Evolutionary conservation across 2,113 vertebrate genomes (phyloP), one percentile per base, ranked within the genome.

Genomic region (Centrocercus urophasianus): DNA sequence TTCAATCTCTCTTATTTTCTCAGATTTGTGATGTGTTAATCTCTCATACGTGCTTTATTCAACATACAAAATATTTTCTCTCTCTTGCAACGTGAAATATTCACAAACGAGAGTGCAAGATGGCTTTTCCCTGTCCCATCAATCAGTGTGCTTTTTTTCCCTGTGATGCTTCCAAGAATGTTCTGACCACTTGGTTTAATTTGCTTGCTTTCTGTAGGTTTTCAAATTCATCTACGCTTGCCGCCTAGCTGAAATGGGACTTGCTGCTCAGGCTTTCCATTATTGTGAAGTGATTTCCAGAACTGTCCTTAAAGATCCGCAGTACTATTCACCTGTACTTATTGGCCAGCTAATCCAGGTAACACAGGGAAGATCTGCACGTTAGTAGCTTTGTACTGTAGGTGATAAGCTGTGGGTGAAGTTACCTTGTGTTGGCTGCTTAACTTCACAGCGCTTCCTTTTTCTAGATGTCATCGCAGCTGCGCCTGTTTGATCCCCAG

Each of bases 191-290:
- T 61, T 43, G 12, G 2, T 88, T 93, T 57, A 2, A 66, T 63
- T 42, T 87, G 28, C 70, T 91, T 85, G 32, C 15, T 42, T 70
- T 66, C 27, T 17, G 2, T 94, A 99, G 99, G 99, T 99, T 85
- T 99, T 99, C 90, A 99, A 99, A 84, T 99, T 99, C 97, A 98
- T 99, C 96, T 99, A 99, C 57, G 98, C 98, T 27, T 99, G 99
- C 91, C 98, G 99, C 18, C 97, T 99, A 91, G 99, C 99, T 17
- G 99, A 99, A 90, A 96, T 98, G 67, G 99, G 99, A 9, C 98
- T 99, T 2, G 98, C 98, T 38, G 98, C 99, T 6, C 99, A 99
- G 93, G 99, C 99, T 75, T 99, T 99, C 89, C 99, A 99, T 90
- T 99, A 99, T 92, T 99, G 99, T 50, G 99, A 99, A 95, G 98